Base-by-base conservation (phyloP, 2,888 invertebrate genomes). In the Catocala sponsa region DNA sequence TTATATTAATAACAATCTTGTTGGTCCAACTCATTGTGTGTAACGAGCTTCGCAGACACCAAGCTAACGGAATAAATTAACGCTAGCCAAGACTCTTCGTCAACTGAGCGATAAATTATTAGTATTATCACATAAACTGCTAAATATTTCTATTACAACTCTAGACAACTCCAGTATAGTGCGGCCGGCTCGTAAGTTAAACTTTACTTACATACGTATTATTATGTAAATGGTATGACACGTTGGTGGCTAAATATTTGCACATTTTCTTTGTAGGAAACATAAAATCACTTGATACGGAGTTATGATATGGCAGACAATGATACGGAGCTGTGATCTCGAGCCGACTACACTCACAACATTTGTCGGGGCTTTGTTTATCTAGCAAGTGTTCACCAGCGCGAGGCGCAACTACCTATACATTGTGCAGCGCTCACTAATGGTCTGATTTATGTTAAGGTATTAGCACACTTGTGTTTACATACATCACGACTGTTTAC, bases 401-500 rank as follows among this genome's bases (percentile, higher is more conserved):
- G 68, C 67, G 63, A 65, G 59, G 49, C 58, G 55, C 69, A 65
- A 73, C 64, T 66, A 62, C 64, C 48, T 64, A 54, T 67, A 72
- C 72, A 72, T 59, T 68, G 65, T 70, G 65, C 70, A 70, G 58
- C 52, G 55, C 51, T 52, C 64, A 70, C 77, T 74, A 75, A 75
- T 74, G 64, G 62, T 70, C 78, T 83, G 82, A 81, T 83, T 82
- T 83, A 77, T 81, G 80, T 78, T 66, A 78, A 82, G 74, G 79
- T 86, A 87, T 86, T 86, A 87, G 87, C 89, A 88, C 85, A 86
- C 81, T 80, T 80, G 81, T 85, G 85, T 87, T 85, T 88, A 80
- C 87, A 87, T 87, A 86, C 84, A 90, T 88, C 87, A 88, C 76
- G 74, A 80, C 71, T 88, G 89, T 91, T 92, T 91, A 91, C 89